These are phyloP conservation scores for Enteromius paludinosus DNA, from an alignment of 2,797 vertebrate species.

Conservation along the genomic window DNA sequence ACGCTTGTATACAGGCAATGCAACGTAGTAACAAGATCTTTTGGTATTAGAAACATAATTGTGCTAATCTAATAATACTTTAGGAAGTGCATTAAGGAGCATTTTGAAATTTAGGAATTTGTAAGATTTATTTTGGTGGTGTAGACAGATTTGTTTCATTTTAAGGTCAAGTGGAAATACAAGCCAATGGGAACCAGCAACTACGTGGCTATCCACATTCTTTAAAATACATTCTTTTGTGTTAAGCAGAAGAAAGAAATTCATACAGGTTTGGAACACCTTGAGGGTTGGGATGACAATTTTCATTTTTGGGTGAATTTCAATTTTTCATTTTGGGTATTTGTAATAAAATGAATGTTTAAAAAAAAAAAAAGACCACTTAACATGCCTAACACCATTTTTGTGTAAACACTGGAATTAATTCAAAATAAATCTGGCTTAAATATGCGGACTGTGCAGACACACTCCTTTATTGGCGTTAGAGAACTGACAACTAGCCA, in stretches of 20 bases:
- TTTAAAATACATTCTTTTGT: neutral
- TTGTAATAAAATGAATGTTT: neutral
- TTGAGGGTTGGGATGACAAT: neutral
- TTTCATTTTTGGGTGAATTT: neutral
- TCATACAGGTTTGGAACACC: neutral
- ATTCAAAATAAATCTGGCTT: slow-evolving; percentile 13
- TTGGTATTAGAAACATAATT: neutral
- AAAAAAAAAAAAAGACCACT: neutral
- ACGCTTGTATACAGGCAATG: neutral
- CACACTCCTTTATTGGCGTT: neutral
- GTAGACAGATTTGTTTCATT: neutral
- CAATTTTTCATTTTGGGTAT: neutral
- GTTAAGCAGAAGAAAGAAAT: neutral
- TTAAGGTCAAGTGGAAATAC: neutral
- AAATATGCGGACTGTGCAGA: neutral
- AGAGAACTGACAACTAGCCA: neutral
- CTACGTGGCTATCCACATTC: neutral
- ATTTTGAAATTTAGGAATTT: neutral
- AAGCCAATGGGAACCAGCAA: neutral
- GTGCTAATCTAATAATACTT: neutral
- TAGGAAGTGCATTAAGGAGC: neutral
- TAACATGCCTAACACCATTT: neutral
- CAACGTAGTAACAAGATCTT: neutral
- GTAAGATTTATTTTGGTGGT: neutral
- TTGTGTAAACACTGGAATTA: neutral